Conservation (phyloP, 2,797 vertebrate genomes). For the Enteromius anoplus region DNA sequence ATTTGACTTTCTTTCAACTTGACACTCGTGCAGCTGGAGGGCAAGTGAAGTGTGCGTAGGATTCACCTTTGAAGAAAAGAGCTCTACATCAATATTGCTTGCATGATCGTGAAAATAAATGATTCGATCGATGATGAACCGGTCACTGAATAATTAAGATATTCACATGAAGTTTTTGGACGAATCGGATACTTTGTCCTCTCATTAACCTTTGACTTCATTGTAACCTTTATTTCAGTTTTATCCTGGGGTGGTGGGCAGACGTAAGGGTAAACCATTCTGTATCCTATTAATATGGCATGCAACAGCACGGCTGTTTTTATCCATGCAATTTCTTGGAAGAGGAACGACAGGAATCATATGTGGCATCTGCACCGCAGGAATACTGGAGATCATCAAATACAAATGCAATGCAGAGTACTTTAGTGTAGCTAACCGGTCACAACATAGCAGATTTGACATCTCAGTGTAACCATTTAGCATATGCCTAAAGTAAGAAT, state of each 20-base stretch:
- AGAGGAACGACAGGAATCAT: neutral
- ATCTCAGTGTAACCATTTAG: neutral
- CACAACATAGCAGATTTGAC: neutral
- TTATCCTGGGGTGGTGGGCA: neutral
- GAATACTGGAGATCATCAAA: constrained; percentile 1
- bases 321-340: neutral
- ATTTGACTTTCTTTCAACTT: constrained; percentile 22
- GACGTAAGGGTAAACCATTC: neutral
- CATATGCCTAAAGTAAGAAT: neutral
- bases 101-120: constrained; percentile 27
- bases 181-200: neutral
- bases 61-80: constrained; percentile 11
- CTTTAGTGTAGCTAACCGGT: neutral
- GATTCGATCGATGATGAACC: neutral
- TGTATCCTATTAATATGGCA: neutral
- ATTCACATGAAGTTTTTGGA: neutral
- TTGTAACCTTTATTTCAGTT: neutral
- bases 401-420: neutral
- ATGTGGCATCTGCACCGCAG: neutral
- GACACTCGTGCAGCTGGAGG: constrained; percentile 3
- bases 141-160: neutral
- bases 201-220: neutral
- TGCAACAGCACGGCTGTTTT: constrained; percentile 8
- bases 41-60: constrained; percentile 1
- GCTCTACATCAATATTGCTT: constrained; percentile 5